These are phyloP conservation scores for Crypturellus tataupa DNA, from an alignment of 2,797 vertebrate genomes.

Conservation along the genomic window DNA sequence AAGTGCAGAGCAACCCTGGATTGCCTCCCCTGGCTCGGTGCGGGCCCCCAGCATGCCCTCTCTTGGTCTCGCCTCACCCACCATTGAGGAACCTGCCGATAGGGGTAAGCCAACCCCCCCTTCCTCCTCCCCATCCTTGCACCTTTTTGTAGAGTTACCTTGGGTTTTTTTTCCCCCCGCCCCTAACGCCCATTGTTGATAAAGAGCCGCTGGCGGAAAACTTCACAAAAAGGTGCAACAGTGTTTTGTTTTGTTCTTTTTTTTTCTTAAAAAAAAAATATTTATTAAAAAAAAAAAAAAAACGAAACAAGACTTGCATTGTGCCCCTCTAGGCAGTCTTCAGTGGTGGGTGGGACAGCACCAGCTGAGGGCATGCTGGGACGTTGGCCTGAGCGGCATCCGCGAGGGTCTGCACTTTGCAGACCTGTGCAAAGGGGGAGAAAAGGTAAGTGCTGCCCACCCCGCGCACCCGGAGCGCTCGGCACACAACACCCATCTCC, in stretches of 20 bases:
- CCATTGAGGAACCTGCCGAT: slow-evolving; percentile 81
- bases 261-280: not conserved
- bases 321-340: slow-evolving; percentile 75
- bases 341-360: slow-evolving; percentile 76
- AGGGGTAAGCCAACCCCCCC: slow-evolving; percentile 76
- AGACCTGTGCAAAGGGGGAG: slow-evolving; percentile 70
- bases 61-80: slow-evolving; percentile 77
- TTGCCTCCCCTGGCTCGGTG: slow-evolving; percentile 79
- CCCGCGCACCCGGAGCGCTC: slow-evolving; percentile 61
- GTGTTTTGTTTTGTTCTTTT: not conserved
- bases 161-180: not conserved
- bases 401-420: slow-evolving; percentile 68
- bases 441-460: slow-evolving; percentile 67
- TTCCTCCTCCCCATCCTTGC: slow-evolving; percentile 21
- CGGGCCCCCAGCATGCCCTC: slow-evolving; percentile 76
- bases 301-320: slow-evolving; percentile 63
- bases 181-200: slow-evolving; percentile 6
- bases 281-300: not conserved
- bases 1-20: slow-evolving; percentile 80
- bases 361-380: slow-evolving; percentile 75
- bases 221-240: slow-evolving; percentile 63
- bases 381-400: slow-evolving; percentile 71
- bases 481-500: slow-evolving; percentile 49
- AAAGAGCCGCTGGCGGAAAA: slow-evolving; percentile 49
- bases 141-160: slow-evolving; percentile 70